phyloP scores from a whole-genome alignment of 1,140 invertebrate species.

The Megathymus violae region DNA sequence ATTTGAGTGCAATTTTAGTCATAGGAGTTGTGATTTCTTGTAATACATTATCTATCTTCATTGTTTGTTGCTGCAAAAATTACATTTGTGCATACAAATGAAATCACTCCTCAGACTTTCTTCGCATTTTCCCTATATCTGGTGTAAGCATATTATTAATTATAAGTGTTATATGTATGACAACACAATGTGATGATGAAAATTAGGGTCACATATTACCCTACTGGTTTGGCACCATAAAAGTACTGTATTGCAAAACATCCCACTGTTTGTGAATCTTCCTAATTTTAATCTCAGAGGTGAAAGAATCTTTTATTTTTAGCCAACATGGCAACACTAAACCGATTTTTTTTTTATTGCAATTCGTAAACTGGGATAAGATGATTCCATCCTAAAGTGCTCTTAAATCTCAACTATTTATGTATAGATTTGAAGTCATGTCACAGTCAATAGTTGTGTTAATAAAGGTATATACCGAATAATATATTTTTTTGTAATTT shows the following conservation, averaged over 20 bases:
- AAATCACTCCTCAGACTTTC: slow-evolving; percentile 32
- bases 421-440: slow-evolving; percentile 64
- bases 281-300: slow-evolving; percentile 35
- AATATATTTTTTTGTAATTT: slow-evolving; percentile 36
- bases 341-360: slow-evolving; percentile 61
- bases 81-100: slow-evolving; percentile 28
- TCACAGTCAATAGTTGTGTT: slow-evolving; percentile 75
- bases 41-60: slow-evolving; percentile 55
- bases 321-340: slow-evolving; percentile 43
- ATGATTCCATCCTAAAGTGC: slow-evolving; percentile 82
- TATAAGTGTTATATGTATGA: slow-evolving; percentile 57
- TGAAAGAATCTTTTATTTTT: no score
- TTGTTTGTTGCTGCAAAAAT: slow-evolving; percentile 30
- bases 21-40: slow-evolving; percentile 51
- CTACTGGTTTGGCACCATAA: slow-evolving; percentile 66
- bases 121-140: slow-evolving; percentile 38
- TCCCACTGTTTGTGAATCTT: slow-evolving; percentile 33
- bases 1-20: slow-evolving; percentile 60
- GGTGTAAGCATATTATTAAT: slow-evolving; percentile 38
- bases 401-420: slow-evolving; percentile 79
- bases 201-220: slow-evolving; percentile 67
- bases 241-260: slow-evolving; percentile 31
- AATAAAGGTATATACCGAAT: slow-evolving; percentile 74
- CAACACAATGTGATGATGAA: slow-evolving; percentile 77
- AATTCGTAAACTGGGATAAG: slow-evolving; percentile 68